Conservation (phyloP, 2,797 vertebrate species). For the Scyliorhinus canicula region DNA sequence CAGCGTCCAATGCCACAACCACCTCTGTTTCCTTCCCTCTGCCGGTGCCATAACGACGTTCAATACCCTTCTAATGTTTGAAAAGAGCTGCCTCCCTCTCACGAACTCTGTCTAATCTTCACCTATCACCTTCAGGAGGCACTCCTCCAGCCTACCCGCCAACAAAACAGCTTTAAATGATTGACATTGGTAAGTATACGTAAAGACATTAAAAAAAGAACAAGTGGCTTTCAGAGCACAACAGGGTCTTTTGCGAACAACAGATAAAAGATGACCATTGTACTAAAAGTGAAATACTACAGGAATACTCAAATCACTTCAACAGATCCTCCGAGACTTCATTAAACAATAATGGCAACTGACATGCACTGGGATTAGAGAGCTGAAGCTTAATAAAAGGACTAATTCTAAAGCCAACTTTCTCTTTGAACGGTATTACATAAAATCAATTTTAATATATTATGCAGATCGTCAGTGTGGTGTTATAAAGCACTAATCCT, state of each 20-base stretch:
- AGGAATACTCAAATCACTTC: not conserved
- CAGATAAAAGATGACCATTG: not conserved
- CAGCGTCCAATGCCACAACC: no score
- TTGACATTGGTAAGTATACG: not conserved
- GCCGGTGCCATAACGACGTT: no score
- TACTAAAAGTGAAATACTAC: not conserved
- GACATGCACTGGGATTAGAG: not conserved
- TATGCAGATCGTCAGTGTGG: not conserved
- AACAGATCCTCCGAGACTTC: not conserved
- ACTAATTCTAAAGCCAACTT: not conserved
- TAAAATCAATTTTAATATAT: not conserved
- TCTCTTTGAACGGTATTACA: not conserved
- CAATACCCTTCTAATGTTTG: no score
- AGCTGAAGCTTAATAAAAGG: not conserved
- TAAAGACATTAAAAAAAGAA: not conserved
- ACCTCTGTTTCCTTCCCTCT: no score
- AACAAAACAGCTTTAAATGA: not conserved
- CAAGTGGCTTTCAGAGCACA: not conserved
- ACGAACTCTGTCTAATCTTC: no score
- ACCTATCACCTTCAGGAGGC: no score
- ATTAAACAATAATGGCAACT: not conserved
- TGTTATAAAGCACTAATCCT: no score
- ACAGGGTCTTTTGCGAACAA: not conserved
- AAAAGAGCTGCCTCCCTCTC: no score
- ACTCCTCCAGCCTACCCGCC: no score